Base-by-base conservation (phyloP, 2,888 invertebrate species). In the Eupeodes luniger region DNA sequence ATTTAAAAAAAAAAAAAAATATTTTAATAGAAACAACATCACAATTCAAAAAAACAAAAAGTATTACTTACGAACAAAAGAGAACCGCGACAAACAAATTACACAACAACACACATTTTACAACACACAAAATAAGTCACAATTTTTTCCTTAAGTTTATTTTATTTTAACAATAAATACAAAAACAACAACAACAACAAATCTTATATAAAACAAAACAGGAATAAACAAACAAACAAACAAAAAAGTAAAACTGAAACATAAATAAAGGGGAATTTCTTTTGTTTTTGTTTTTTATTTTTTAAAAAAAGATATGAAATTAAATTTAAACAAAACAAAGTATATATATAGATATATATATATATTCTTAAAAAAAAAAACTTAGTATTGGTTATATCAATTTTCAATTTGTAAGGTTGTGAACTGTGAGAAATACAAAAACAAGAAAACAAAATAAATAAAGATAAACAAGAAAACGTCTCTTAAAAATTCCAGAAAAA, bases 361-460 rank as follows among this genome's bases (percentile, higher is more conserved):
- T 86, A 89, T 92, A 91, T 92, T 92, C 91, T 84, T 90, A 53
- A 91, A 91, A 47, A 61, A 61, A 40, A 91, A 91, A 90, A 84
- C 66, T 92, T 92, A 91, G 89, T 90, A 91, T 91, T 91, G 91
- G 91, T 90, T 89, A 90, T 89, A 92, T 93, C 91, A 91, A 92
- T 92, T 93, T 93, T 93, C 93, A 93, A 93, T 93, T 93, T 93
- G 93, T 93, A 93, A 93, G 93, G 93, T 93, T 93, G 93, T 93
- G 93, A 93, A 93, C 92, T 93, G 93, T 93, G 93, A 93, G 92
- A 92, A 93, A 91, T 91, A 91, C 91, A 90, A 91, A 91, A 85
- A 89, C 91, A 90, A 89, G 67, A 90, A 90, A 91, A 91, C 82
- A 69, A 89, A 85, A 79, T 88, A 89, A 90, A 91, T 86, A 90